phyloP scores from a whole-genome alignment of 2,797 vertebrate species.

The Varecia variegata region DNA sequence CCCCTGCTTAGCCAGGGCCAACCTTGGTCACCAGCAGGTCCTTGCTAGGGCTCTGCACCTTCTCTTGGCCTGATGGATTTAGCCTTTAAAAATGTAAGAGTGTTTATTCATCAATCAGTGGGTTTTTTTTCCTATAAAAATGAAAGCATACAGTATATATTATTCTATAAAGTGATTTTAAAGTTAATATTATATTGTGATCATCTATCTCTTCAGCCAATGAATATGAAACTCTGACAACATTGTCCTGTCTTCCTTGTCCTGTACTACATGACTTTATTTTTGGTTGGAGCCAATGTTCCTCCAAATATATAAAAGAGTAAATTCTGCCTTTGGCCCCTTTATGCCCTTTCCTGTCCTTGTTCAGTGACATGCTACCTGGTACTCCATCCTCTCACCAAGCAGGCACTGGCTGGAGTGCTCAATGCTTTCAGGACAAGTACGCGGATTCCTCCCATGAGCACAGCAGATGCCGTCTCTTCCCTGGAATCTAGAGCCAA shows the following conservation, averaged over 20 bases:
- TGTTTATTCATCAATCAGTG: not conserved
- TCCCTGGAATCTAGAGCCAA: not conserved
- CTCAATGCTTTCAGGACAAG: not conserved
- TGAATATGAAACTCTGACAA: not conserved
- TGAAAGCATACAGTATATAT: not conserved
- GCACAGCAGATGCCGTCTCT: not conserved
- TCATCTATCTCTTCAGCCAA: not conserved
- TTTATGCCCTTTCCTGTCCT: not conserved
- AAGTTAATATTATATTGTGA: not conserved
- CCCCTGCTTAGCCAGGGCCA: not conserved
- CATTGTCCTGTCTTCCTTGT: not conserved
- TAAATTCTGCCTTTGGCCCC: not conserved
- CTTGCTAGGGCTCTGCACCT: not conserved
- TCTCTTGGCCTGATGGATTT: not conserved
- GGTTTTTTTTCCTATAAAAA: not conserved
- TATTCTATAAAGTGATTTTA: not conserved
- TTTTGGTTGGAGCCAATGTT: not conserved
- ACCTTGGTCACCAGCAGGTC: not conserved
- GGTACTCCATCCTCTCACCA: not conserved
- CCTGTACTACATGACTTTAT: not conserved
- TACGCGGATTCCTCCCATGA: not conserved
- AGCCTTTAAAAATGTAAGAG: not conserved
- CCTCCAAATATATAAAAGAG: not conserved
- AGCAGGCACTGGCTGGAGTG: not conserved
- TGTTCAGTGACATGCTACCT: not conserved